Percentiles rank a stretch among this genome's conserved stretches.
These are phyloP conservation scores for Ethmia dodecea DNA, from an alignment of 2,888 invertebrate genomes.

Conservation along the genomic window DNA sequence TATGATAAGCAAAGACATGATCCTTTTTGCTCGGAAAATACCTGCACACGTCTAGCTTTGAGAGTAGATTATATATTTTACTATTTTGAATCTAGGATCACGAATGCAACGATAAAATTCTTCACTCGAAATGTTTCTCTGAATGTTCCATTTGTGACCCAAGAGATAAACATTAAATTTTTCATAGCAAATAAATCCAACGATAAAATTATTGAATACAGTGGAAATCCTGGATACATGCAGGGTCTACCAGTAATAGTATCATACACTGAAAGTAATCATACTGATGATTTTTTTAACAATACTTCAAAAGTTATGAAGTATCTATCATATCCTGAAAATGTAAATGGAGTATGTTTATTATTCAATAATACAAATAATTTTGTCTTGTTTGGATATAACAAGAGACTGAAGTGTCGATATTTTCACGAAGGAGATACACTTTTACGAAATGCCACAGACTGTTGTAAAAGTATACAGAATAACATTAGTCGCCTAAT, in stretches of 20 bases:
- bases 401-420: conserved; percentile 64
- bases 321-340: conserved; percentile 44
- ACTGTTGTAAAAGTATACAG: conserved; percentile 45
- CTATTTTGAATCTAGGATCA: conserved; percentile 45
- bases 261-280: conserved; percentile 44
- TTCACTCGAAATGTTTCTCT: conserved; percentile 35
- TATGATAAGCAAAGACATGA: conserved; percentile 48
- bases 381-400: conserved; percentile 63
- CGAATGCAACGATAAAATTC: conserved; percentile 49
- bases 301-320: conserved; percentile 22
- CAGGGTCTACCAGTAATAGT: conserved; percentile 79
- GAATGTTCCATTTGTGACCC: conserved; percentile 33
- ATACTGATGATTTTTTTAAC: conserved; percentile 49
- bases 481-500: conserved; percentile 33
- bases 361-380: conserved; percentile 43
- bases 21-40: conserved; percentile 42
- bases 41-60: conserved; percentile 48
- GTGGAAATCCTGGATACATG: conserved; percentile 89
- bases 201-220: conserved; percentile 52
- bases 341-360: conserved; percentile 59
- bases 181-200: conserved; percentile 41
- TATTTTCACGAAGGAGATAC: conserved; percentile 23
- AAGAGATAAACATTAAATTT: conserved; percentile 51
- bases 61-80: conserved; percentile 53
- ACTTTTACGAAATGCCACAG: conserved; percentile 30